Evolutionary conservation across 2,888 invertebrate species (phyloP), one percentile per base, ranked within the genome.

Genomic region (Geophilus truncorum): DNA sequence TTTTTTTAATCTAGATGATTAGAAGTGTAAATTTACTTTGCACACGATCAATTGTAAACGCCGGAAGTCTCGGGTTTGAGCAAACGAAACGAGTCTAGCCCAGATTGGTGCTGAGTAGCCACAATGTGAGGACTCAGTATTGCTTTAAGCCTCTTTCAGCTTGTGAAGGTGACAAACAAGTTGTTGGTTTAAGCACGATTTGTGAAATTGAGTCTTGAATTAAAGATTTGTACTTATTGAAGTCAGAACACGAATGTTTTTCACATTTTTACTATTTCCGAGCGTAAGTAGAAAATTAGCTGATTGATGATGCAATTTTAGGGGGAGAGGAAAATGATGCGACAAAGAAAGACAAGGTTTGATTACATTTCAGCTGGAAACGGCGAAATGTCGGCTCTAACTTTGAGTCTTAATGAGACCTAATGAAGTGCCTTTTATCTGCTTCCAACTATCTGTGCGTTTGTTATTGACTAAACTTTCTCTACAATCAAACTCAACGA

Each of bases 381-480:
- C 3, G 18, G 21, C 7, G n/a, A 7, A 51, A 51, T 25, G 70
- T 70, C 70, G 70, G 70, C 70, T 70, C 70, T 28, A 70, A 28
- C 70, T 70, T 70, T 70, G 70, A 70, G 2, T 23, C 70, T 28
- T 70, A 70, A 70, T 70, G 70, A 70, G 70, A 70, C 70, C 70
- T 70, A 70, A 70, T 70, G 70, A 70, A 70, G 70, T 70, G 70
- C 10, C 28, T 28, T 70, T 70, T 70, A 70, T 70, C 70, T 70
- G 70, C 70, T 70, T 70, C 15, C 70, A 70, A 70, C 70, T 70
- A 70, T n/a, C 25, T 9, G 32, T 32, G 4, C 32, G 51, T 23
- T 70, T 70, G 70, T 28, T 21, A 62, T 21, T 70, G 25, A 15
- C 25, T n/a, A 28, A 70, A 10, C 15, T 70, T 70, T 70, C 25